Conservation (phyloP, 2,888 invertebrate genomes). For the Eupithecia dodoneata region DNA sequence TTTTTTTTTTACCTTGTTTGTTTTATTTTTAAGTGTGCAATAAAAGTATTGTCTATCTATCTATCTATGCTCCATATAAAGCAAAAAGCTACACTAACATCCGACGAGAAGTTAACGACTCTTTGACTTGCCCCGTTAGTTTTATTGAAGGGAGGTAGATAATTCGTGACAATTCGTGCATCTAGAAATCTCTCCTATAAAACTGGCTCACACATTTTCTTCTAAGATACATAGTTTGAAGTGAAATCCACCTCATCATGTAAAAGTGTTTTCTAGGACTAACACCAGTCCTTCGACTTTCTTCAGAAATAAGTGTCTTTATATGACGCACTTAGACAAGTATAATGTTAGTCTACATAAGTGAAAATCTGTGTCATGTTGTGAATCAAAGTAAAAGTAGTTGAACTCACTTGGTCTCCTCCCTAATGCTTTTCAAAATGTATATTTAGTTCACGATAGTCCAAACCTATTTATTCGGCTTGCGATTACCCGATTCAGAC, state of each 20-base stretch:
- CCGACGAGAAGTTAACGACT: background rate
- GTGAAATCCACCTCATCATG: conserved; percentile 3
- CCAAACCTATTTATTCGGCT: background rate
- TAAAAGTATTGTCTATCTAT: too few species aligned
- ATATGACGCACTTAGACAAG: conserved; percentile 4
- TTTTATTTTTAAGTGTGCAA: too few species aligned
- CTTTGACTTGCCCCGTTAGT: background rate
- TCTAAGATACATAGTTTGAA: background rate
- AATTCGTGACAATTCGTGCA: background rate
- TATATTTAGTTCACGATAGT: background rate
- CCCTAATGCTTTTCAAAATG: background rate
- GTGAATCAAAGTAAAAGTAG: background rate
- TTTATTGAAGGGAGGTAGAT: background rate
- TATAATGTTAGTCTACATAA: background rate
- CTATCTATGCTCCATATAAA: conserved; percentile 8
- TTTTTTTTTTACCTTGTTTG: too few species aligned
- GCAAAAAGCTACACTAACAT: background rate
- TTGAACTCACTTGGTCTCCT: background rate
- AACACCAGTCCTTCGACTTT: conserved; percentile 9
- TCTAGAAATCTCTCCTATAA: background rate
- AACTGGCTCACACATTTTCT: conserved; percentile 1
- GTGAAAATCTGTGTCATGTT: background rate
- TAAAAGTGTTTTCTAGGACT: conserved; percentile 8
- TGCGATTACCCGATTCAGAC: background rate
- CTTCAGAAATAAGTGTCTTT: conserved; percentile 2